phyloP scores from a whole-genome alignment of 1,140 invertebrate genomes.

The Sminthurinus signatus region DNA sequence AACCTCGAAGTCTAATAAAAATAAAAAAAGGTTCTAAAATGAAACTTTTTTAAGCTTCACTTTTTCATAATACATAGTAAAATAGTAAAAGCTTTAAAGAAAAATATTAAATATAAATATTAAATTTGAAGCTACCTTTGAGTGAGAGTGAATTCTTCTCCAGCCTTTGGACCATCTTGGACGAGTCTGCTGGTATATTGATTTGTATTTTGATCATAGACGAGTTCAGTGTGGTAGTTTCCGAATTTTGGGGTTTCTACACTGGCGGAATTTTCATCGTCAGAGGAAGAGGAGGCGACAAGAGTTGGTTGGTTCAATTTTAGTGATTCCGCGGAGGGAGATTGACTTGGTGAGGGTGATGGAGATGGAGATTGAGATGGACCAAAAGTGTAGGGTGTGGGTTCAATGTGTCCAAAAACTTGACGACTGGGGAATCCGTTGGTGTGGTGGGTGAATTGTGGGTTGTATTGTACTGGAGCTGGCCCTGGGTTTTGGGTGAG shows the following conservation, averaged over 20 bases:
- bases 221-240: slow-evolving; percentile 63
- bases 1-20: slow-evolving; percentile 67
- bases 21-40: too few relatives aligned
- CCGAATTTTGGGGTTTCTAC: slow-evolving; percentile 31
- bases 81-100: too few relatives aligned
- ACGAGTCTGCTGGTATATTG: slow-evolving; percentile 72
- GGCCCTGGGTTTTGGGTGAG: slow-evolving; percentile 42
- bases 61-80: too few relatives aligned
- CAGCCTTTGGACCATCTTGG: slow-evolving; percentile 64
- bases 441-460: slow-evolving; percentile 13
- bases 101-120: too few relatives aligned
- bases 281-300: slow-evolving; percentile 5
- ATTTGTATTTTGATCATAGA: slow-evolving; percentile 68
- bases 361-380: slow-evolving; percentile 6
- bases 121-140: too few relatives aligned
- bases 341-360: background rate
- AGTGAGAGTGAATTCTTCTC: slow-evolving; percentile 55
- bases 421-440: slow-evolving; percentile 13
- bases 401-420: slow-evolving; percentile 15
- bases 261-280: too few relatives aligned
- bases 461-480: slow-evolving; percentile 17
- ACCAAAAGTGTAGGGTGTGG: background rate
- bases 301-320: slow-evolving; percentile 11
- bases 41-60: too few relatives aligned
- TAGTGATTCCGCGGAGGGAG: slow-evolving; percentile 8